Evolutionary conservation across 2,113 vertebrate genomes (phyloP).

Genomic region (Leucoraja erinaceus): DNA sequence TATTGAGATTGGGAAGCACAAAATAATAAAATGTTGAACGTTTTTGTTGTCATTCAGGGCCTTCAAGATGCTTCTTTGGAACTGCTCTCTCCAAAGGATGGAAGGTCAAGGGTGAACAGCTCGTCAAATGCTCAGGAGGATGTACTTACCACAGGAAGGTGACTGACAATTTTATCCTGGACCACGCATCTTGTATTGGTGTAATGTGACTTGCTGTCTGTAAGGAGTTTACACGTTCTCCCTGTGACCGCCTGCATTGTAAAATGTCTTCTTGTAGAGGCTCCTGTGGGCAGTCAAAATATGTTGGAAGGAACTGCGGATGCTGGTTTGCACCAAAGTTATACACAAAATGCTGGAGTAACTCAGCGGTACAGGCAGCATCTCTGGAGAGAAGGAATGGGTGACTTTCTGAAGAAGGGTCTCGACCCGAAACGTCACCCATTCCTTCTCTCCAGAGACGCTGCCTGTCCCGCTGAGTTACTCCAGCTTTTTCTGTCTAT

Average conservation of each 20-base stretch:
- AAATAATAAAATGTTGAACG: background rate
- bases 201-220: background rate
- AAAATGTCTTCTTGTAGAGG: background rate
- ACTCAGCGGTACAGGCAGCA: too few species aligned
- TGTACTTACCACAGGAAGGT: conserved; percentile 43
- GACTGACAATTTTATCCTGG: conserved; percentile 27
- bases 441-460: too few species aligned
- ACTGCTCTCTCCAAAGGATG: conserved; percentile 41
- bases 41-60: conserved; percentile 43
- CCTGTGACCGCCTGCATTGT: too few species aligned
- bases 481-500: too few species aligned
- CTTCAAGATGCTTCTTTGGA: conserved; percentile 44
- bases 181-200: background rate
- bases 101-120: conserved; percentile 36
- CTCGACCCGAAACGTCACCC: too few species aligned
- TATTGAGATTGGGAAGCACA: background rate
- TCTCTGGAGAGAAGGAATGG: too few species aligned
- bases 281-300: background rate
- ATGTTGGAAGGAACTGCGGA: too few species aligned
- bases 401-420: too few species aligned
- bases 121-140: conserved; percentile 41
- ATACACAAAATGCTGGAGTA: too few species aligned
- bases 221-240: too few species aligned
- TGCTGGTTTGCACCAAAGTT: too few species aligned
- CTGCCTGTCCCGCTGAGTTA: too few species aligned